These are phyloP conservation scores for Sebastolobus alascanus DNA, from an alignment of 2,797 vertebrate species.

Conservation along the genomic window DNA sequence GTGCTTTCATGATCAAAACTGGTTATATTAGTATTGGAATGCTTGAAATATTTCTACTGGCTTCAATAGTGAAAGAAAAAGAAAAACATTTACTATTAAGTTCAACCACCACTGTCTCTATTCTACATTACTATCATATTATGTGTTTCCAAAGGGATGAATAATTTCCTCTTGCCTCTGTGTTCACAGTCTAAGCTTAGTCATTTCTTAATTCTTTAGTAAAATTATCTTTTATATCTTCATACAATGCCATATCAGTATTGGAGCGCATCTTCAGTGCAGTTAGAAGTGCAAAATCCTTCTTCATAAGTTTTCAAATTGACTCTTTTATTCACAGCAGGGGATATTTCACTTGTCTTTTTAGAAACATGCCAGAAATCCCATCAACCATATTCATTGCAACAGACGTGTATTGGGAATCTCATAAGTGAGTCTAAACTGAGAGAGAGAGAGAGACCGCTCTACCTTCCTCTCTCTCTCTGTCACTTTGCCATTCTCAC, in stretches of 20 bases:
- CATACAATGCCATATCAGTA: not conserved
- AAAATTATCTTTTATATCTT: conserved; percentile 24
- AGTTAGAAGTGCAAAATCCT: conserved; percentile 17
- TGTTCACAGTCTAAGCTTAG: conserved; percentile 12
- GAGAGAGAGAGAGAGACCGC: not conserved
- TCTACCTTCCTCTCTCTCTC: conserved; percentile 8
- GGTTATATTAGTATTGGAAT: not conserved
- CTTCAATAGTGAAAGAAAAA: not conserved
- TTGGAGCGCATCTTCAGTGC: not conserved
- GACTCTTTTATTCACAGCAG: conserved; percentile 23
- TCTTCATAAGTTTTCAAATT: conserved; percentile 24
- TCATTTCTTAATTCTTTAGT: not conserved
- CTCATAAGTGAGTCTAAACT: conserved; percentile 23
- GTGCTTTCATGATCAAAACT: not conserved
- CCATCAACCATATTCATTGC: conserved; percentile 16
- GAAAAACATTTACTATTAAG: not conserved
- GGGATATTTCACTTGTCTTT: conserved; percentile 4
- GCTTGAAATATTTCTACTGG: conserved; percentile 12
- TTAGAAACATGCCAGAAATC: conserved; percentile 33
- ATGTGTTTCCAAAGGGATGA: conserved; percentile 13
- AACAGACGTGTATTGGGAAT: conserved; percentile 24
- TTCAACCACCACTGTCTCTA: not conserved
- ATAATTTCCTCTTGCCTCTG: conserved; percentile 9
- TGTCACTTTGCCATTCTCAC: conserved; percentile 35
- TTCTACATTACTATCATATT: conserved; percentile 3